Base-by-base conservation (phyloP, 2,888 invertebrate species). In the Resseliella maxima region DNA sequence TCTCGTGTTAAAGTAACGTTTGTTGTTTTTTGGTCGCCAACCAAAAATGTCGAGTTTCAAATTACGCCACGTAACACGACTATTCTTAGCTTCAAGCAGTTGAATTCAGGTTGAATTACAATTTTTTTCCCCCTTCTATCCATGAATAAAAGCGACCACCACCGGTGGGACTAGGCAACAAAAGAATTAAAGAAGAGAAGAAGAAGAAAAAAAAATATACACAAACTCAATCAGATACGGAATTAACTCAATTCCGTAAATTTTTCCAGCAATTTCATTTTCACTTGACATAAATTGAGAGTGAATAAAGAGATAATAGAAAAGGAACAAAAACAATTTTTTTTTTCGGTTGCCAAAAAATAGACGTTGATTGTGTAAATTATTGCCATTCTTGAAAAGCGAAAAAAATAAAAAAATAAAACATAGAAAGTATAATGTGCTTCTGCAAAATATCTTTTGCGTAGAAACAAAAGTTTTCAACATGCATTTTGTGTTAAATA, bases 21-120 rank as follows among this genome's bases (percentile, higher is more conserved):
- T 72, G 27, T 59, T 59, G 72, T 72, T n/a, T n/a, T n/a, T 72
- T 72, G n/a, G 10, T 72, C 72, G 72, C 31, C 31, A 6, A 72
- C 27, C 15, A 18, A 31, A 72, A 72, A 72, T 15, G 27, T 72
- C 12, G 15, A 35, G 72, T 72, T 12, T 72, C 31, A 31, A 72
- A 72, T 72, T 31, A 31, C 72, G 3, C 10, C 31, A 31, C 10
- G 31, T 21, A 72, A 31, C 27, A 31, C 15, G 72, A 72, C 72
- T 72, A 31, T 72, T 72, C 31, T 72, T 72, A n/a, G 31, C 72
- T 72, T 72, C 3, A 72, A 72, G 27, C 72, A 35, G 59, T 35
- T 31, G 1, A 72, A 72, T 15, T 72, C 59, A 2, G 59, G 59
- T 59, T 59, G 15, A 59, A 59, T 59, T 59, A 59, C 59, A 59